Conservation (phyloP, 2,888 invertebrate genomes). For the Stenichneumon culpator region DNA sequence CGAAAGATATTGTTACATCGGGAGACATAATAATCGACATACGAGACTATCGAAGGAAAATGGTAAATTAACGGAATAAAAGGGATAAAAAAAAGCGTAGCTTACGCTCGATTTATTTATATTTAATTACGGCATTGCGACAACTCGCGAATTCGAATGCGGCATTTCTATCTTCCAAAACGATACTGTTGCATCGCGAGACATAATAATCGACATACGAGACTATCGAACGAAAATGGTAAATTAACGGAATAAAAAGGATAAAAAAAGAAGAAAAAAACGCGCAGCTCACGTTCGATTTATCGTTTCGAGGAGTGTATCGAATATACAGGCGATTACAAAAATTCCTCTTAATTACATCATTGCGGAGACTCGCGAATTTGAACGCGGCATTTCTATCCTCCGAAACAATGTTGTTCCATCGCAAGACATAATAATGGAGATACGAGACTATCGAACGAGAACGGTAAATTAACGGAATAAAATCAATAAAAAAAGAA, state of each 20-base stretch:
- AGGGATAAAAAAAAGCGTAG: not conserved
- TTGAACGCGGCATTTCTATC: conserved; percentile 41
- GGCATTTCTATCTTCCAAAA: conserved; percentile 12
- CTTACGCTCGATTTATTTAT: not conserved
- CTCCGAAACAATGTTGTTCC: conserved; percentile 6
- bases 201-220: conserved; percentile 22
- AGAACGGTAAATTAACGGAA: conserved; percentile 5
- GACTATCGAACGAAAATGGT: not conserved
- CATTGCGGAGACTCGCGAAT: conserved; percentile 53
- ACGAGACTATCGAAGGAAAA: not conserved
- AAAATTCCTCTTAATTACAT: conserved; percentile 45
- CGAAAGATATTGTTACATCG: not conserved
- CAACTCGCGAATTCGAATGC: conserved; percentile 54
- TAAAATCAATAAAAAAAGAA: not conserved
- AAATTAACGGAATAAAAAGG: not conserved
- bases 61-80: conserved; percentile 10
- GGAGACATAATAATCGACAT: conserved; percentile 22
- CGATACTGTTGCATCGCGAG: not conserved
- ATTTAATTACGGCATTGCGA: conserved; percentile 51
- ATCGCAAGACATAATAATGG: conserved; percentile 16
- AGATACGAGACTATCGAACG: not conserved
- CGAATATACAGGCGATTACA: conserved; percentile 23
- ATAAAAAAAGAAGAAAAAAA: not conserved
- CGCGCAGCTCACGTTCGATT: not conserved
- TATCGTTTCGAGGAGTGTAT: too few species aligned